phyloP scores from a whole-genome alignment of 2,888 invertebrate species.

The Rhopalosiphum nymphaeae region DNA sequence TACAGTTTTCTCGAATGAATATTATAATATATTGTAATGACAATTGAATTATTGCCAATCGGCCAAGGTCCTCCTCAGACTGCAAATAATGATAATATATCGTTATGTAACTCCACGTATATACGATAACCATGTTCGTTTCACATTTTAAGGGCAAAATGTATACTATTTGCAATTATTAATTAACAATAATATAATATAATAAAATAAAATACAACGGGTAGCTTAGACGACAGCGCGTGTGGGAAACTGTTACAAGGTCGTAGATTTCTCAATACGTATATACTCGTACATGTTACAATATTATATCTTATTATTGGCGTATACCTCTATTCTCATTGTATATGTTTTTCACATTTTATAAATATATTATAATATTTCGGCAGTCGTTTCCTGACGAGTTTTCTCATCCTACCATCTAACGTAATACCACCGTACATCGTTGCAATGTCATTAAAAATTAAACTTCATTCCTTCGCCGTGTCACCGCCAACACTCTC shows the following conservation, averaged over 20 bases:
- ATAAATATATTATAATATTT: constrained; percentile 12
- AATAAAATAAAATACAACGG: not conserved
- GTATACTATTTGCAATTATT: not conserved
- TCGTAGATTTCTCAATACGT: constrained; percentile 48
- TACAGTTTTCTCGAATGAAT: not conserved
- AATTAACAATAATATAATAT: constrained; percentile 35
- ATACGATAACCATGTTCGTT: not conserved
- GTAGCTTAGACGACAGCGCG: not conserved
- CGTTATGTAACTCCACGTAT: constrained; percentile 8
- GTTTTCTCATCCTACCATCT: not conserved
- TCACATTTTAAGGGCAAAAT: constrained; percentile 10
- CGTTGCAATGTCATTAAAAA: not conserved
- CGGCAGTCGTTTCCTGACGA: not conserved
- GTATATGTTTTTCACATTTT: not conserved
- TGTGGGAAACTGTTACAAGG: constrained; percentile 59
- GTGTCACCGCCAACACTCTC: not conserved
- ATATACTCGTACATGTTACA: not conserved
- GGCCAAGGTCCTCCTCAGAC: constrained; percentile 45
- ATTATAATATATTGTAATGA: constrained; percentile 16
- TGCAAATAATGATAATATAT: not conserved
- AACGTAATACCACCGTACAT: not conserved
- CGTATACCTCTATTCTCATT: not conserved
- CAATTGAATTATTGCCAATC: constrained; percentile 50
- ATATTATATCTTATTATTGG: not conserved
- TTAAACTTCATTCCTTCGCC: not conserved